Evolutionary conservation across 64 coral and sea anemone genomes (phyloP).

Genomic region (Platygyra sinensis): DNA sequence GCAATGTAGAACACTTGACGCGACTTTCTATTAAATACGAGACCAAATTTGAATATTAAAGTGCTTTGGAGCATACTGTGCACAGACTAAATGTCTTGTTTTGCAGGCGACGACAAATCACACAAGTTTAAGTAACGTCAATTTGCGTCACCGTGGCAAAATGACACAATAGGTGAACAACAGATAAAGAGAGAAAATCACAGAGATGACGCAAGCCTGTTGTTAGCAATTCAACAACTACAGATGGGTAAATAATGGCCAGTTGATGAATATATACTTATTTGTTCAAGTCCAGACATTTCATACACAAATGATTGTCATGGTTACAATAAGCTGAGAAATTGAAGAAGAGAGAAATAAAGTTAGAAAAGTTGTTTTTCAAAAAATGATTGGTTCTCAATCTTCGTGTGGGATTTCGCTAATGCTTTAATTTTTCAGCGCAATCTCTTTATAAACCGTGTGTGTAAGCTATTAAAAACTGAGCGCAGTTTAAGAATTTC

Average conservation of each 20-base stretch:
- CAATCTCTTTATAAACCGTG: too few relatives aligned
- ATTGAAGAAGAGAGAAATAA: not conserved
- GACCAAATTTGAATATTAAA: constrained; percentile 37
- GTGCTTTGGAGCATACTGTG: constrained; percentile 10
- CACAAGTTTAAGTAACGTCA: not conserved
- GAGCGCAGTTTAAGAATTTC: not conserved
- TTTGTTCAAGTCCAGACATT: not conserved
- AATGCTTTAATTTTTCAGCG: not conserved
- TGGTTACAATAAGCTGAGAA: not conserved
- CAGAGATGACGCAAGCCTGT: not conserved
- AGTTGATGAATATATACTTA: not conserved
- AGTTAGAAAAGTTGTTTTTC: not conserved
- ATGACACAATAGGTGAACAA: not conserved
- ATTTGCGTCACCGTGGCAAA: constrained; percentile 2
- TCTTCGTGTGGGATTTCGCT: not conserved
- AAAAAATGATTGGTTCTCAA: not conserved
- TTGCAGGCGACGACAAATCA: not conserved
- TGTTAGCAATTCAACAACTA: not conserved
- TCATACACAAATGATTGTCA: not conserved
- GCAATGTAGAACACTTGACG: not conserved
- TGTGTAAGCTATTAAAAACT: not conserved
- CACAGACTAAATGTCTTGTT: not conserved
- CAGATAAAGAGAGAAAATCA: not conserved
- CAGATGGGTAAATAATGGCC: not conserved
- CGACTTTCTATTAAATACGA: not conserved